Percentiles rank a stretch among this genome's conserved stretches.
Conservation (phyloP, 1,140 invertebrate species). For the Euborellia annulipes region DNA sequence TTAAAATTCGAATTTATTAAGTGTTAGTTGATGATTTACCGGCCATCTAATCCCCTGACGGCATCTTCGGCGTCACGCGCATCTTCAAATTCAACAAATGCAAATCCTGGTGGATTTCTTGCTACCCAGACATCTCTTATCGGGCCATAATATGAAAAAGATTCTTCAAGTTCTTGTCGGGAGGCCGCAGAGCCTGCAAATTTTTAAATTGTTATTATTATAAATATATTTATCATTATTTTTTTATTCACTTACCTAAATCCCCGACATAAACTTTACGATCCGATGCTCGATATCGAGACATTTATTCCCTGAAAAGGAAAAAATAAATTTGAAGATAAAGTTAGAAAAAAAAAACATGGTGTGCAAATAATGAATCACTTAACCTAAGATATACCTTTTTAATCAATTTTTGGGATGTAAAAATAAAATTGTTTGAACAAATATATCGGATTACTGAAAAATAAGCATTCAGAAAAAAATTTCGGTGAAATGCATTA, state of each 20-base stretch:
- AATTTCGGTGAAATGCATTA: too few relatives aligned
- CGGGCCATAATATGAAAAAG: conserved; percentile 88
- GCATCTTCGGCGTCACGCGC: conserved; percentile 84
- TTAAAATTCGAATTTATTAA: too few relatives aligned
- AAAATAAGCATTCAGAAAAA: too few relatives aligned
- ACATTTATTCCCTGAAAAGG: too few relatives aligned
- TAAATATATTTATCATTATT: conserved; percentile 2
- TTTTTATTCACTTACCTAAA: conserved; percentile 64
- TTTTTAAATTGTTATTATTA: not conserved
- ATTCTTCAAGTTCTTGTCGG: conserved; percentile 80
- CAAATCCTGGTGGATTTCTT: conserved; percentile 82
- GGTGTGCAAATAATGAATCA: too few relatives aligned
- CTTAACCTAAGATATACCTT: too few relatives aligned
- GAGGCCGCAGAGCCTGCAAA: conserved; percentile 49
- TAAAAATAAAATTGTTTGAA: too few relatives aligned
- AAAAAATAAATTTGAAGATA: too few relatives aligned
- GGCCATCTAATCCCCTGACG: conserved; percentile 54
- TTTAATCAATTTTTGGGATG: too few relatives aligned
- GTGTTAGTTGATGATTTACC: too few relatives aligned
- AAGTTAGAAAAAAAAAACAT: too few relatives aligned
- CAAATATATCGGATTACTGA: too few relatives aligned
- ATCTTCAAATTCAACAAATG: conserved; percentile 91
- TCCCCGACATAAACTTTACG: conserved; percentile 96
- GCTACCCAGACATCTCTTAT: conserved; percentile 91
- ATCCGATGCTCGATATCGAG: conserved; percentile 57